Percentiles rank a stretch among this genome's conserved stretches.
Conservation (phyloP, 2,888 invertebrate genomes). For the Lamproptera curius region DNA sequence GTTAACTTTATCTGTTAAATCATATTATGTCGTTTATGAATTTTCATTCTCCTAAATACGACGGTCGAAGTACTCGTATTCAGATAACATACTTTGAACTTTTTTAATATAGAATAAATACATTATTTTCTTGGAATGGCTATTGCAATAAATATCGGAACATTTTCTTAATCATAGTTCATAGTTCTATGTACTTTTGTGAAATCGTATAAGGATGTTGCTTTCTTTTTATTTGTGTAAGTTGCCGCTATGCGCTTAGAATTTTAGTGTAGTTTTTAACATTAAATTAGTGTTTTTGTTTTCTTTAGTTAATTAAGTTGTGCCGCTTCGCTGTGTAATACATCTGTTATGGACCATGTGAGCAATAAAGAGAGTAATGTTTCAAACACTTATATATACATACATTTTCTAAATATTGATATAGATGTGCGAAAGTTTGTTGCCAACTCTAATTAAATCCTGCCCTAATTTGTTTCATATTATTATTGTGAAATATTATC, state of each 20-base stretch:
- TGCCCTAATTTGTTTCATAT: too few relatives aligned
- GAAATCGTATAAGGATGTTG: neutral
- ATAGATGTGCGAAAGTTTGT: too few relatives aligned
- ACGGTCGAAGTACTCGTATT: neutral
- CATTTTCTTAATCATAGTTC: neutral
- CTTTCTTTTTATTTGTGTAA: neutral
- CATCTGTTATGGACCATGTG: neutral
- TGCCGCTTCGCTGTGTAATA: neutral
- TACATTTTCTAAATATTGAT: too few relatives aligned
- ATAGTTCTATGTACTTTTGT: neutral
- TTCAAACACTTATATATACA: neutral
- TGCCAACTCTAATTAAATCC: too few relatives aligned
- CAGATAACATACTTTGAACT: too few relatives aligned
- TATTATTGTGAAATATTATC: too few relatives aligned
- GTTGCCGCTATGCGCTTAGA: neutral
- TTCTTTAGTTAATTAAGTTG: neutral
- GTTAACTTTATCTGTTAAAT: slow-evolving; percentile 1
- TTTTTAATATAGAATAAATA: too few relatives aligned
- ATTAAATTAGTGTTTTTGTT: neutral
- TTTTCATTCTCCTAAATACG: too few relatives aligned
- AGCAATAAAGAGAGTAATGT: neutral
- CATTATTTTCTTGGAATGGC: too few relatives aligned
- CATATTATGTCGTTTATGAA: neutral
- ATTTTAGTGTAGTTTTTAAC: neutral
- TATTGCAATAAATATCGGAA: neutral